Base-by-base conservation (phyloP, 2,113 vertebrate species). In the Falco punctatus region DNA sequence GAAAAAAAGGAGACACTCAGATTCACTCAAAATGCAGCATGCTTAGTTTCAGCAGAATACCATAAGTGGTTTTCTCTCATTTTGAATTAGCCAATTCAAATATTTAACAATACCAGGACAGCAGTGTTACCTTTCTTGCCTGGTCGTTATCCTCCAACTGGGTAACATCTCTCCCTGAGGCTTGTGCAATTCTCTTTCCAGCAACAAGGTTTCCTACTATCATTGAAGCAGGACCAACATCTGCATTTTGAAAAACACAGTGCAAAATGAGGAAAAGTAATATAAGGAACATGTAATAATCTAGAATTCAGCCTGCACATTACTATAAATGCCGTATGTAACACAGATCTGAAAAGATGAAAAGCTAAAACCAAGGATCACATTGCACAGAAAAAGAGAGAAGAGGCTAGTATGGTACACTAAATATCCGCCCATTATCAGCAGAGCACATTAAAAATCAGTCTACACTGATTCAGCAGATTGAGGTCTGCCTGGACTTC, bases 161-260 rank as follows among this genome's bases (percentile, higher is more conserved):
- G 20, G 98, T 97, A 64, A 99, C 97, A 77, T 99, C 99, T 96
- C 99, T 98, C 52, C 99, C 99, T 0, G 99, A 99, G 88, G 99
- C 99, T 97, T 99, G 99, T 20, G 99, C 99, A 17, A 99, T 99
- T 90, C 99, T 98, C 97, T 99, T 99, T 48, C 99, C 99, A 26
- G 99, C 99, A 88, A 99, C 99, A 40, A 99, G 98, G 97, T 99
- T 99, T 38, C 99, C 99, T 42, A 99, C 99, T 46, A 99, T 98
- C 99, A 99, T 99, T 5, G 99, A 99, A 26, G 99, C 99, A 62
- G 99, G 99, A 49, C 99, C 99, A 35, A 99, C 99, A 96, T 99
- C 99, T 99, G 97, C 62, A 65, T 90, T 90, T 72, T 10, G 83
- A 54, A 44, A 80, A 72, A 74, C 61, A 33, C 13, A 85, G 38